These are phyloP conservation scores for Antechinus flavipes DNA, from an alignment of 2,113 vertebrate species.

Conservation along the genomic window DNA sequence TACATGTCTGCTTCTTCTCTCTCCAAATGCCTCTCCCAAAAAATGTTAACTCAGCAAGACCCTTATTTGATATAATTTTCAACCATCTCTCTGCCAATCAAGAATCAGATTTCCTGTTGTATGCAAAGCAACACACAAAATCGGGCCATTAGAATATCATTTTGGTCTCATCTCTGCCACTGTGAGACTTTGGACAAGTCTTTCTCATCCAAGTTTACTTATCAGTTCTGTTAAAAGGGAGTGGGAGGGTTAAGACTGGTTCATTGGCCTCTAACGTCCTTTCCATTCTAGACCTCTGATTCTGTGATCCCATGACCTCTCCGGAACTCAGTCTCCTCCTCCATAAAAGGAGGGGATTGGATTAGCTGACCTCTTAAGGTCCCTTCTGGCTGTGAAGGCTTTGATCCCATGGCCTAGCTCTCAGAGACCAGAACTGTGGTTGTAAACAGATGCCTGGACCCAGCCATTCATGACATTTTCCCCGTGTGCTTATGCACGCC, in stretches of 20 bases:
- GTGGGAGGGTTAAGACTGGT: neutral
- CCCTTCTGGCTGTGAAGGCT: neutral
- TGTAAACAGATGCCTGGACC: conserved; percentile 9
- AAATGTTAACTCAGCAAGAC: neutral
- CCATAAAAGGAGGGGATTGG: neutral
- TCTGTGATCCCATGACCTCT: neutral
- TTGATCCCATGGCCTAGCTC: neutral
- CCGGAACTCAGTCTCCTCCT: neutral
- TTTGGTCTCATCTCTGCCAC: neutral
- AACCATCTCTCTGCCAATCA: neutral
- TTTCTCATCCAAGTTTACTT: neutral
- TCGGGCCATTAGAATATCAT: neutral
- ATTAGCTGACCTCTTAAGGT: neutral
- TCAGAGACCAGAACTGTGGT: conserved; percentile 21
- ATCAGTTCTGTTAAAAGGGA: neutral
- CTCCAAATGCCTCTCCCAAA: neutral
- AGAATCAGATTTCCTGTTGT: neutral
- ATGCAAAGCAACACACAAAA: neutral
- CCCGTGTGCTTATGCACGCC: conserved; percentile 27
- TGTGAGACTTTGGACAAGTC: neutral
- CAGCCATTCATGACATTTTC: conserved; percentile 38
- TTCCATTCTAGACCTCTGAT: neutral
- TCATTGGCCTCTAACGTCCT: neutral
- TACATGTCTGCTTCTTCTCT: neutral
- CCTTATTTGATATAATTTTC: neutral